Evolutionary conservation across 2,888 invertebrate species (phyloP).

Genomic region (Stenolophus ochropezus): DNA sequence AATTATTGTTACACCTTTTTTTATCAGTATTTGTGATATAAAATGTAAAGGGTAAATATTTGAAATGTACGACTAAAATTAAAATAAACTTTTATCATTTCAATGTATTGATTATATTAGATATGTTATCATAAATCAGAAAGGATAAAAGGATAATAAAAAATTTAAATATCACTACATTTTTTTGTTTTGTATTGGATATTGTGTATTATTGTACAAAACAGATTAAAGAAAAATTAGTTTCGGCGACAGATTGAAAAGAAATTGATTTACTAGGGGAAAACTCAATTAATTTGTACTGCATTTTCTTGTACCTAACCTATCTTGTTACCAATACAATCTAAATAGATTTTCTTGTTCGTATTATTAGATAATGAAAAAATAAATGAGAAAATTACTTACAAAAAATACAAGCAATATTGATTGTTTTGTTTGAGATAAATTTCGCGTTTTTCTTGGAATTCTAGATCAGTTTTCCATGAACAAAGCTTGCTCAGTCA

Average conservation of each 20-base stretch:
- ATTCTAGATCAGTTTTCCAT: neutral
- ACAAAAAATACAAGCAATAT: neutral
- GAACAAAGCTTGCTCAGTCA: neutral
- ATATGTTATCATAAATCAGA: no score
- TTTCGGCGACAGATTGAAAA: neutral
- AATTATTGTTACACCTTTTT: no score
- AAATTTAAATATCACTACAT: neutral
- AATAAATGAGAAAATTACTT: neutral
- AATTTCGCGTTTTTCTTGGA: neutral
- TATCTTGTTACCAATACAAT: neutral
- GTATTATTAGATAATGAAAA: neutral
- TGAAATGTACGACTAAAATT: no score
- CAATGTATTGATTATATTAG: no score
- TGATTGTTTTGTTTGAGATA: neutral
- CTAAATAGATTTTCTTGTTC: neutral
- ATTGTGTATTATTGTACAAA: neutral
- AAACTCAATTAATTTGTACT: neutral
- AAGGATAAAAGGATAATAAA: no score
- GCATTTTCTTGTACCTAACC: neutral
- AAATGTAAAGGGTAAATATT: no score
- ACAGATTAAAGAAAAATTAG: neutral
- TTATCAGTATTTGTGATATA: no score
- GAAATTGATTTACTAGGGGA: neutral
- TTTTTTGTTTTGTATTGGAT: neutral
- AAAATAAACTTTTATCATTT: no score